Evolutionary conservation across 2,888 invertebrate genomes (phyloP).

Genomic region (Pandemis corylana): DNA sequence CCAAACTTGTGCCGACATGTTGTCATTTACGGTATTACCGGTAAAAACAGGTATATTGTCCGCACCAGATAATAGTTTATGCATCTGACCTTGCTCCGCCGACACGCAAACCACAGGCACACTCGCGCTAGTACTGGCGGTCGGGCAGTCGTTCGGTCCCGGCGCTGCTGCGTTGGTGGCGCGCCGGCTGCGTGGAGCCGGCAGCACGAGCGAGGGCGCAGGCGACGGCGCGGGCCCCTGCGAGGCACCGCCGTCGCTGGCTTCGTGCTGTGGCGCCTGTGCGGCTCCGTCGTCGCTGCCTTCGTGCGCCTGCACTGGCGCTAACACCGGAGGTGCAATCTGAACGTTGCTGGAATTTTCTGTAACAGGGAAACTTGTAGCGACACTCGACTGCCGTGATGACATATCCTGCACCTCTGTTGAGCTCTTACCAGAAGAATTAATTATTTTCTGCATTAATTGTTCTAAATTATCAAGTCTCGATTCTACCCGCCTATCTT

Average conservation of each 20-base stretch:
- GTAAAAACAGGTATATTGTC: slow-evolving; percentile 26
- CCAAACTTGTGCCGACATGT: slow-evolving; percentile 15
- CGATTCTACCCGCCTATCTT: not conserved
- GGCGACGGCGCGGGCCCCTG: not conserved
- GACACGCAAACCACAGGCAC: slow-evolving; percentile 8
- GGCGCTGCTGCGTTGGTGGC: not conserved
- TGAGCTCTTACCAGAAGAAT: slow-evolving; percentile 8
- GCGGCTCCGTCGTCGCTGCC: not conserved
- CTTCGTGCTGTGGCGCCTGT: not conserved
- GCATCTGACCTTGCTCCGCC: slow-evolving; percentile 26
- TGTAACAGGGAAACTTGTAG: slow-evolving; percentile 3
- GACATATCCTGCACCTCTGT: not conserved
- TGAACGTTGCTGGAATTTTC: not conserved
- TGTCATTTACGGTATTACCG: slow-evolving; percentile 14
- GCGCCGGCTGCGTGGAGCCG: not conserved
- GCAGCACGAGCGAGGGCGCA: slow-evolving; percentile 9
- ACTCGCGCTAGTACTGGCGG: not conserved
- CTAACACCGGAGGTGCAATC: not conserved
- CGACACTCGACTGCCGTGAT: not conserved
- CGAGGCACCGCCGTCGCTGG: not conserved
- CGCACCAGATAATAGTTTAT: slow-evolving; percentile 15
- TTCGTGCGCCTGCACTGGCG: not conserved
- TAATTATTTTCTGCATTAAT: slow-evolving; percentile 12
- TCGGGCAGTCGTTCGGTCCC: not conserved
- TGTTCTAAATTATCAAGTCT: slow-evolving; percentile 11